phyloP scores from a whole-genome alignment of 2,113 vertebrate genomes.

The Alouatta palliata region DNA sequence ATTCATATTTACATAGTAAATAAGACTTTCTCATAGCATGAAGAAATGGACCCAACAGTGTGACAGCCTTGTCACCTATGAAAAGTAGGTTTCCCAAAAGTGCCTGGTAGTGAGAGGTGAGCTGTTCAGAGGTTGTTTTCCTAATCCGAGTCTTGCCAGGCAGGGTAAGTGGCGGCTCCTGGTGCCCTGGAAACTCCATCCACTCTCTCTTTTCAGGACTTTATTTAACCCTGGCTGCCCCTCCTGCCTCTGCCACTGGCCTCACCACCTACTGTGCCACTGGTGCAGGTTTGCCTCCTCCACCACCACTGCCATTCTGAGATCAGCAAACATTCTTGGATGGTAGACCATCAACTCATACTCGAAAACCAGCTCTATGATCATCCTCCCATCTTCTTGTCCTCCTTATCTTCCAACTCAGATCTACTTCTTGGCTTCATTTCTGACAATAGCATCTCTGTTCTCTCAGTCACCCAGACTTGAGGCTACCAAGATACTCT shows the following conservation, averaged over 20 bases:
- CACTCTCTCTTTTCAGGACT: too few relatives aligned
- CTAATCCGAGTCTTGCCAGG: neutral
- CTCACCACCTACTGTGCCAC: too few relatives aligned
- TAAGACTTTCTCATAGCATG: neutral
- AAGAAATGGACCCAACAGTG: neutral
- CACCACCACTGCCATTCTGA: neutral
- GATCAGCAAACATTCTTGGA: neutral
- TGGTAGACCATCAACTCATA: neutral
- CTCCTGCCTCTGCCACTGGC: neutral
- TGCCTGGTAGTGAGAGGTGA: neutral
- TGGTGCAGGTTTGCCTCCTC: neutral
- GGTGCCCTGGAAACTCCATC: neutral
- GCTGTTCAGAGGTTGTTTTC: neutral
- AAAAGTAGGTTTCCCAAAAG: neutral
- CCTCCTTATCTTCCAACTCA: neutral
- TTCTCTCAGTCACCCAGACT: neutral
- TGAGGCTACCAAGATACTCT: neutral
- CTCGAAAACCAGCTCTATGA: neutral
- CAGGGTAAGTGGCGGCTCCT: neutral
- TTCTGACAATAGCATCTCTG: neutral
- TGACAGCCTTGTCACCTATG: neutral
- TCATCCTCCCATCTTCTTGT: neutral
- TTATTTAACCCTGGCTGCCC: neutral
- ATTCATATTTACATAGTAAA: neutral
- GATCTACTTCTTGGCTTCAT: neutral